phyloP scores from a whole-genome alignment of 2,888 invertebrate species.

The Athalia cordata region DNA sequence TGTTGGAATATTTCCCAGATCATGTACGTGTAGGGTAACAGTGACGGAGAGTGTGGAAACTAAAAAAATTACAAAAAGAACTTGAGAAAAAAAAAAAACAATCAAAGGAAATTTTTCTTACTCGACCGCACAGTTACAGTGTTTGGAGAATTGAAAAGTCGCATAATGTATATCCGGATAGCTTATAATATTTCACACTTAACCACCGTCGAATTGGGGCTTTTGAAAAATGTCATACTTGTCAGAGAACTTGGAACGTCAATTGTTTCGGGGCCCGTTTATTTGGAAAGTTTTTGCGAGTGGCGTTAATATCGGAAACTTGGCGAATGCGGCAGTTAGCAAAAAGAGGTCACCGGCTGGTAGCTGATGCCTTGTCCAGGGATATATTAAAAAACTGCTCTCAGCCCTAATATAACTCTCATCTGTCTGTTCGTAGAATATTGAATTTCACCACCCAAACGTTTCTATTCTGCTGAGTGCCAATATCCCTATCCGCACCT shows the following conservation, averaged over 20 bases:
- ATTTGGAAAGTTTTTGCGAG: conserved; percentile 34
- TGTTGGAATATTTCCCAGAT: too few species aligned
- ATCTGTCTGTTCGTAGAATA: conserved; percentile 34
- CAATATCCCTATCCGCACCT: background rate
- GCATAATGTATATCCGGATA: background rate
- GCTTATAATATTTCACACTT: too few species aligned
- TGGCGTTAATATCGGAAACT: conserved; percentile 40
- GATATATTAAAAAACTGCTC: conserved; percentile 54
- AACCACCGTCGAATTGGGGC: background rate
- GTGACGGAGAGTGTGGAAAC: too few species aligned
- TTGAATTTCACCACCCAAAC: conserved; percentile 27
- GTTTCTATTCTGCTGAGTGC: conserved; percentile 20
- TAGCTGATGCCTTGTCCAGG: conserved; percentile 49
- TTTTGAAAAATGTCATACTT: conserved; percentile 29
- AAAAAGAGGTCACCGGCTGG: conserved; percentile 49
- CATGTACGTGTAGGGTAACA: too few species aligned
- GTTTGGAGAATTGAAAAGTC: too few species aligned
- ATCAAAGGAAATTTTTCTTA: too few species aligned
- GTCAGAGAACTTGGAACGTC: conserved; percentile 31
- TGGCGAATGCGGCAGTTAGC: conserved; percentile 24
- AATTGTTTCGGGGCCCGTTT: conserved; percentile 30
- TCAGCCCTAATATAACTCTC: conserved; percentile 38
- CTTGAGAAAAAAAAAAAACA: too few species aligned
- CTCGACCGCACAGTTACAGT: too few species aligned
- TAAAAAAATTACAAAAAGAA: too few species aligned